These are phyloP conservation scores for Passer domesticus DNA, from an alignment of 2,113 vertebrate species.

Conservation along the genomic window DNA sequence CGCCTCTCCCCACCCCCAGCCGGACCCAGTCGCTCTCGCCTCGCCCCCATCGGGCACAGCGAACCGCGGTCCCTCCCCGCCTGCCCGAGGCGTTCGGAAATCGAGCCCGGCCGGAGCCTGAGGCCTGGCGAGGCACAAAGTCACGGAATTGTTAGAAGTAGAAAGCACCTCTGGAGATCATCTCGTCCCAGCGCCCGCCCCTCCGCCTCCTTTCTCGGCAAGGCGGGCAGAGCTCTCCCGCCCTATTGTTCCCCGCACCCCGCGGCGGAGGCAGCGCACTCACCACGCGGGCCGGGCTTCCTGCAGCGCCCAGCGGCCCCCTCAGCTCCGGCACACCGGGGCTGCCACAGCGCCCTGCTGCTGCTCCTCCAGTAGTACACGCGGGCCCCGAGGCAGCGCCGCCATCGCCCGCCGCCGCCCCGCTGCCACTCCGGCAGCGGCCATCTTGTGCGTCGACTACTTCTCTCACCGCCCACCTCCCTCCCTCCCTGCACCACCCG, in stretches of 20 bases:
- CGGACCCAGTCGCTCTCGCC: not conserved
- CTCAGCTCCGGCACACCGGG: conserved; percentile 72
- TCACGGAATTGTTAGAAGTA: not conserved
- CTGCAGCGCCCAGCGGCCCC: conserved; percentile 43
- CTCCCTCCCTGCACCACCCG: not conserved
- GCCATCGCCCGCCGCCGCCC: conserved; percentile 37
- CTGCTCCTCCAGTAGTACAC: not conserved
- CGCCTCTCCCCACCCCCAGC: not conserved
- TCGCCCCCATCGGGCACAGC: not conserved
- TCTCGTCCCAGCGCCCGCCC: not conserved
- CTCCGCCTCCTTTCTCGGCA: not conserved
- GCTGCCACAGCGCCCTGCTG: not conserved
- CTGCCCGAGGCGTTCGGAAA: not conserved
- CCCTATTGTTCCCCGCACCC: not conserved
- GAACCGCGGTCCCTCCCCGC: not conserved
- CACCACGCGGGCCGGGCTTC: conserved; percentile 72
- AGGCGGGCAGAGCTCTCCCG: not conserved
- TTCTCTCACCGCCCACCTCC: not conserved
- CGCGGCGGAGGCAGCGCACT: conserved; percentile 33
- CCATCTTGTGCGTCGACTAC: conserved; percentile 75
- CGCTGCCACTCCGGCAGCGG: conserved; percentile 71
- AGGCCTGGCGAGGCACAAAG: conserved; percentile 34
- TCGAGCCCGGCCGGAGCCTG: conserved; percentile 10
- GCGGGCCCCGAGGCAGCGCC: conserved; percentile 24
- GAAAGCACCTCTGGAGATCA: not conserved